Conservation (phyloP, 2,888 invertebrate genomes). For the Harmothoe impar region DNA sequence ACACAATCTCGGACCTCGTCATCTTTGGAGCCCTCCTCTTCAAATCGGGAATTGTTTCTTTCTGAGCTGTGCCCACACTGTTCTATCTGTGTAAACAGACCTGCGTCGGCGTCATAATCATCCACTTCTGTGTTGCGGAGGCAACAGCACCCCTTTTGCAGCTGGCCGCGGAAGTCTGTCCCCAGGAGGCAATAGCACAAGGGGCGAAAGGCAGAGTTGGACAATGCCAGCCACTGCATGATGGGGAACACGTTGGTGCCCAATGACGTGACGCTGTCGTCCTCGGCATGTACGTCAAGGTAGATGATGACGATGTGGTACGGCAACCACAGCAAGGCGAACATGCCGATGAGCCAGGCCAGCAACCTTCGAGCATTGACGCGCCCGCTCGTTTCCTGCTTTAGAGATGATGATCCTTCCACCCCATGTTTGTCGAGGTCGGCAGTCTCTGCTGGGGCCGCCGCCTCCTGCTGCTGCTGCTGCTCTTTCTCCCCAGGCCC, state of each 20-base stretch:
- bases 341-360: constrained; percentile 1
- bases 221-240: constrained; percentile 39
- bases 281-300: neutral
- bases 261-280: neutral
- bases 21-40: neutral
- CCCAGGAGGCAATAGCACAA: constrained; percentile 32
- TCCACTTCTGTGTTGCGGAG: neutral
- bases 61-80: neutral
- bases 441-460: neutral
- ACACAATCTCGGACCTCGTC: neutral
- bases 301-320: constrained; percentile 52
- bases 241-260: constrained; percentile 29
- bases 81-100: neutral
- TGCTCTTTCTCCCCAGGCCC: neutral
- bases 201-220: constrained; percentile 8
- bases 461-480: neutral
- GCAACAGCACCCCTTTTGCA: neutral
- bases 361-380: neutral
- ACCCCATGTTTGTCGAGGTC: neutral
- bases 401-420: neutral
- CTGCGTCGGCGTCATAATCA: neutral
- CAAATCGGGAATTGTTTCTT: neutral
- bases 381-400: neutral
- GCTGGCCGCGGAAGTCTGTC: neutral
- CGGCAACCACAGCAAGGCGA: constrained; percentile 43